phyloP scores from a whole-genome alignment of 2,113 vertebrate species.

The Rhagologus leucostigma region DNA sequence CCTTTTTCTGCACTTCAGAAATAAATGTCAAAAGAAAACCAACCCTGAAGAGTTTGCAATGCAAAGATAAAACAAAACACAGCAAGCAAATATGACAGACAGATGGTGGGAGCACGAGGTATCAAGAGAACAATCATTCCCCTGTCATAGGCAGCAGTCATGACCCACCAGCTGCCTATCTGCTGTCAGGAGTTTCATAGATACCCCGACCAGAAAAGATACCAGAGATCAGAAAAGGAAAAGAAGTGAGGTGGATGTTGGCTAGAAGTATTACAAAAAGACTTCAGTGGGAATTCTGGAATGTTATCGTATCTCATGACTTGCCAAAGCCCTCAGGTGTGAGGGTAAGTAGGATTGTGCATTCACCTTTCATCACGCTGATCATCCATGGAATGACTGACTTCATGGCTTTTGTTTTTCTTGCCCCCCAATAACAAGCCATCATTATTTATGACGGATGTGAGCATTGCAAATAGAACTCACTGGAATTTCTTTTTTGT shows the following conservation, averaged over 20 bases:
- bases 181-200: background rate
- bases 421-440: background rate
- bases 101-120: background rate
- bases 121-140: background rate
- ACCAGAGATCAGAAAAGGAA: background rate
- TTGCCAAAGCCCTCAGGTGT: background rate
- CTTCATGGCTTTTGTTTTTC: background rate
- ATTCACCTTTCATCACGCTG: background rate
- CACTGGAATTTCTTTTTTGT: background rate
- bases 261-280: background rate
- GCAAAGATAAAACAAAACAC: background rate
- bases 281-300: background rate
- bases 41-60: background rate
- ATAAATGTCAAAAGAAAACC: background rate
- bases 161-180: background rate
- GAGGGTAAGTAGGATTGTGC: background rate
- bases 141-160: background rate
- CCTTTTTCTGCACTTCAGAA: background rate
- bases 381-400: background rate
- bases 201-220: background rate
- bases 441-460: background rate
- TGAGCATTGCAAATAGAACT: background rate
- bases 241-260: background rate
- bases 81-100: background rate
- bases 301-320: accelerated